These are phyloP conservation scores for Eupleurogrammus muticus DNA, from an alignment of 2,797 vertebrate genomes.

Conservation along the genomic window DNA sequence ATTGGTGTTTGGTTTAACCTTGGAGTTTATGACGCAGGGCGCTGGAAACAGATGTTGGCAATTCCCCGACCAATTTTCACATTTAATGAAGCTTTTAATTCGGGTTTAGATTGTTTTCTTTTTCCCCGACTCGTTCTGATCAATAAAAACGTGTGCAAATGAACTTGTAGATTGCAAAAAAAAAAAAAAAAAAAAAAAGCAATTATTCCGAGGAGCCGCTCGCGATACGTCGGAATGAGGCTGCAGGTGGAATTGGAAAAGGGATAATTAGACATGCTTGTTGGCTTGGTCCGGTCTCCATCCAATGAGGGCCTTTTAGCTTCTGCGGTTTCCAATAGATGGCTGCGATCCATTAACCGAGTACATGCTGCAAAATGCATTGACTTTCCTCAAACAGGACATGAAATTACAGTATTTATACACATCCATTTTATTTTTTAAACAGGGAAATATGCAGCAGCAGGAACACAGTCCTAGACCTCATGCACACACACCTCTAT, in stretches of 20 bases:
- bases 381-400: slow-evolving; percentile 34
- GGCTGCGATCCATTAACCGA: slow-evolving; percentile 51
- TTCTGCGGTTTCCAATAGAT: slow-evolving; percentile 37
- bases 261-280: slow-evolving; percentile 68
- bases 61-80: slow-evolving; percentile 86
- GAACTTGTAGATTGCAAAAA: slow-evolving; percentile 74
- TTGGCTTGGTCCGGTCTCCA: slow-evolving; percentile 45
- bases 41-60: slow-evolving; percentile 83
- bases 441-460: background rate
- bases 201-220: slow-evolving; percentile 77
- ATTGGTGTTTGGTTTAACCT: slow-evolving; percentile 84
- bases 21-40: slow-evolving; percentile 77
- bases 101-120: slow-evolving; percentile 82
- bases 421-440: slow-evolving; percentile 16
- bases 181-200: slow-evolving; percentile 71
- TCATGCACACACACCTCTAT: slow-evolving; percentile 8
- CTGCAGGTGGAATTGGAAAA: slow-evolving; percentile 75
- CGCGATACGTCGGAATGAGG: slow-evolving; percentile 75
- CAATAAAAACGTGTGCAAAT: slow-evolving; percentile 84
- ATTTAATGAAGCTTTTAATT: slow-evolving; percentile 89
- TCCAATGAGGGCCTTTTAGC: slow-evolving; percentile 44
- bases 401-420: slow-evolving; percentile 21
- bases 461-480: background rate
- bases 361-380: slow-evolving; percentile 43
- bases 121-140: slow-evolving; percentile 80